Evolutionary conservation across 1,140 invertebrate genomes (phyloP), one percentile per base, ranked within the genome.

Genomic region (Conus betulinus): DNA sequence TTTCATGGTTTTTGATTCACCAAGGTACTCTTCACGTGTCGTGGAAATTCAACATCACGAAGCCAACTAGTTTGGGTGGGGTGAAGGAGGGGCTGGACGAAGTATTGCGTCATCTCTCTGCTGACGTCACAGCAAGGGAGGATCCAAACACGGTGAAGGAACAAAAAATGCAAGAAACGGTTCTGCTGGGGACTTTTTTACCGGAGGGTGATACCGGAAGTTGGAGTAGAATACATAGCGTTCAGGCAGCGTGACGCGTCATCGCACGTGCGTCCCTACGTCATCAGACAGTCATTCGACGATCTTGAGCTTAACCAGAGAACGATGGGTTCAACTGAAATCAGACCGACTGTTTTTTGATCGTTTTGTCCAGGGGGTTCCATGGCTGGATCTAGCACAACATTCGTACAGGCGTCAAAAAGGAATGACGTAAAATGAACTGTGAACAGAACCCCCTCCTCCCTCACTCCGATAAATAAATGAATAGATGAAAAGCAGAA

Each of bases 201-300:
- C 52, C 7, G 52, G 52, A 53, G 81, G 20, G 52, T 83, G 11
- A 20, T 83, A 10, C 81, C 81, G 4, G 25, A 0, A 5, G 81
- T 55, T 23, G 81, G 52, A 0, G 52, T 55, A 52, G 81, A 83
- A 55, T 83, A 83, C 20, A 20, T 83, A 17, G 52, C 81, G 81
- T 83, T 83, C 55, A 10, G 53, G 20, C n/a, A n/a, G n/a, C 81
- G 81, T 17, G 52, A 55, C 52, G 81, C 52, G 52, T 83, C 81
- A n/a, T 13, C 3, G 8, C 7, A 57, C 5, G 5, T 83, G 23
- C 81, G 52, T 17, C 81, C 81, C 8, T 83, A 83, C 81, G 55
- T 83, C 81, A 83, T 83, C 52, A 17, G 20, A 57, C 51, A 83
- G 52, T 5, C 17, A 8, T 83, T 83, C 52, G 81, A 83, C 17